Conservation (phyloP, 2,113 vertebrate species). For the Cichladusa arquata region DNA sequence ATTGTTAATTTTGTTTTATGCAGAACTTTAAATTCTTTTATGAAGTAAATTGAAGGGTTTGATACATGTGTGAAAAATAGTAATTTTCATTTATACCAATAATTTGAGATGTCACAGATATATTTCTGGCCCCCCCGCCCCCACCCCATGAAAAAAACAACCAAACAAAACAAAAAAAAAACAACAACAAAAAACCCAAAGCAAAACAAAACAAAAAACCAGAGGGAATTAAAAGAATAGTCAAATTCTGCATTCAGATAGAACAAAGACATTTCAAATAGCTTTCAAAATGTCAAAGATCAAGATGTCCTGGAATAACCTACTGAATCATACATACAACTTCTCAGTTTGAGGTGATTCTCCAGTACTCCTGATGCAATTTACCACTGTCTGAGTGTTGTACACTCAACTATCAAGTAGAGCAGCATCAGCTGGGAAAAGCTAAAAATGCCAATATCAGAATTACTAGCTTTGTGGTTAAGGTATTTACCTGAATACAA, state of each 20-base stretch:
- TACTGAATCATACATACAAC: not conserved
- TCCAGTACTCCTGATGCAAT: not conserved
- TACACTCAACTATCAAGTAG: not conserved
- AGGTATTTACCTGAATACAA: not conserved
- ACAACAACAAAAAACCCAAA: no score
- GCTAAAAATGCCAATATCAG: not conserved
- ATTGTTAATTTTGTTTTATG: not conserved
- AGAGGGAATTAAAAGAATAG: not conserved
- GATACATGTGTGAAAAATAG: not conserved
- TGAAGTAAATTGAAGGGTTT: not conserved
- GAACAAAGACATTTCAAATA: not conserved
- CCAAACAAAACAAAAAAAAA: no score
- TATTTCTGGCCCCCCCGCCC: no score
- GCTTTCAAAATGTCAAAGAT: not conserved
- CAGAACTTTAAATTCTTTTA: not conserved
- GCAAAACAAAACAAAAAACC: accelerated
- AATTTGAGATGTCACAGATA: not conserved
- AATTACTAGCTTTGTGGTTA: not conserved
- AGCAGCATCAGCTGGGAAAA: not conserved
- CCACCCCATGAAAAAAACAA: no score
- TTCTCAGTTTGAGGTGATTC: not conserved
- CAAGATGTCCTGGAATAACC: not conserved
- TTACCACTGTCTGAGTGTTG: not conserved
- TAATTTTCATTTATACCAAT: not conserved
- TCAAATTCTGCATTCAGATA: not conserved